Evolutionary conservation across 2,797 vertebrate species (phyloP).

Genomic region (Tympanoctomys barrerae): DNA sequence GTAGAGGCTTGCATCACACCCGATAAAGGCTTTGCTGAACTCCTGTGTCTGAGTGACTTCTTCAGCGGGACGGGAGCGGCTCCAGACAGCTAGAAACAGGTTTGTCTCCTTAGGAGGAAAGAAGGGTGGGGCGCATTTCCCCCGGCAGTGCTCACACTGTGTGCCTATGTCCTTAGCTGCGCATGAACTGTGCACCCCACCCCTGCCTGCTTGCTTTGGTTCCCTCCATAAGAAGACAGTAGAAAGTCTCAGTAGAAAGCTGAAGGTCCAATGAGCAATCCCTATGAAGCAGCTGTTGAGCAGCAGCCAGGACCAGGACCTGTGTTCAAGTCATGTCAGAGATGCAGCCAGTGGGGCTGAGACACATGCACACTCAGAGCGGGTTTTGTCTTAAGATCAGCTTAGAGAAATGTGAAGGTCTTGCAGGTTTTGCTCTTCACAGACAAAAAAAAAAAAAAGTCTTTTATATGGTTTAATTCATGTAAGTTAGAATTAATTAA

Average conservation of each 20-base stretch:
- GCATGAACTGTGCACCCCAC: background rate
- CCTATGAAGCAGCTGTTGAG: background rate
- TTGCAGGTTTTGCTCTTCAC: background rate
- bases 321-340: no score
- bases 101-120: background rate
- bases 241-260: background rate
- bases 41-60: no score
- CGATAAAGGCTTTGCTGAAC: no score
- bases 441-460: background rate
- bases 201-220: background rate
- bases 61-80: no score
- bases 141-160: background rate
- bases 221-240: background rate
- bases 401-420: background rate
- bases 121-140: background rate
- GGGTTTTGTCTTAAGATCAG: background rate
- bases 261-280: background rate
- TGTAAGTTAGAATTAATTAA: conserved; percentile 41
- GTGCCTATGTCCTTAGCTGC: background rate
- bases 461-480: conserved; percentile 28
- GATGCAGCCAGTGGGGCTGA: background rate
- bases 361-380: rapidly evolving
- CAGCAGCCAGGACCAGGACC: no score
- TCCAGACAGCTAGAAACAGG: no score
- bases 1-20: no score